Evolutionary conservation across 2,888 invertebrate species (phyloP).

Genomic region (Oeneis ivallda): DNA sequence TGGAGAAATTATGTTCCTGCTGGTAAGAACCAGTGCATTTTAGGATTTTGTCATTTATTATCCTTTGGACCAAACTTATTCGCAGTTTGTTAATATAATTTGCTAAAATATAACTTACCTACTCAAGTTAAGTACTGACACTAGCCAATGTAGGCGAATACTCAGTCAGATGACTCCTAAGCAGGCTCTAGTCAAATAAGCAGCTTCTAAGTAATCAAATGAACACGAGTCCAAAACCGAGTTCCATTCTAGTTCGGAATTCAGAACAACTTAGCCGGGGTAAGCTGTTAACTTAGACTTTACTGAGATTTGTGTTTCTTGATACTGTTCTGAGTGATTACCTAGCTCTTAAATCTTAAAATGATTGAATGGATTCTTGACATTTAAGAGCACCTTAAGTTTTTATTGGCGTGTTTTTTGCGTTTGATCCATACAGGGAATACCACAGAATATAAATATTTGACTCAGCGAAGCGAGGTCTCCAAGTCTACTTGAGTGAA

Average conservation of each 20-base stretch:
- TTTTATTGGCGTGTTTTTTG: too few species aligned
- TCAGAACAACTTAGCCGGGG: slow-evolving; percentile 27
- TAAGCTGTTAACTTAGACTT: slow-evolving; percentile 26
- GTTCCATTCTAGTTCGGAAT: slow-evolving; percentile 16
- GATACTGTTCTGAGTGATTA: slow-evolving; percentile 1
- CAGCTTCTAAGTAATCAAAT: slow-evolving; percentile 30
- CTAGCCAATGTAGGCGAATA: slow-evolving; percentile 21
- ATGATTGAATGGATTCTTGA: too few species aligned
- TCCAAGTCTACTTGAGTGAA: too few species aligned
- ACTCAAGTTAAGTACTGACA: background rate
- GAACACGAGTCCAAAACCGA: slow-evolving; percentile 27
- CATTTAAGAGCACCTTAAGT: background rate
- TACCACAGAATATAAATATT: too few species aligned
- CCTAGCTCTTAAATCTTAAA: background rate
- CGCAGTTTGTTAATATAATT: too few species aligned
- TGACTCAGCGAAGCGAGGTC: too few species aligned
- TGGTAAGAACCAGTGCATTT: too few species aligned
- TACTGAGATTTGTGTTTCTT: slow-evolving; percentile 15
- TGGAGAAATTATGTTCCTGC: too few species aligned
- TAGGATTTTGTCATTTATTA: too few species aligned
- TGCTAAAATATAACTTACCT: too few species aligned
- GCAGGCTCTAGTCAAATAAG: slow-evolving; percentile 21
- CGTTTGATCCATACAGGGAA: too few species aligned
- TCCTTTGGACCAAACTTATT: too few species aligned
- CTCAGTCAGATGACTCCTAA: slow-evolving; percentile 28